Conservation (phyloP, 2,113 vertebrate species). For the Heterotilapia buettikoferi region DNA sequence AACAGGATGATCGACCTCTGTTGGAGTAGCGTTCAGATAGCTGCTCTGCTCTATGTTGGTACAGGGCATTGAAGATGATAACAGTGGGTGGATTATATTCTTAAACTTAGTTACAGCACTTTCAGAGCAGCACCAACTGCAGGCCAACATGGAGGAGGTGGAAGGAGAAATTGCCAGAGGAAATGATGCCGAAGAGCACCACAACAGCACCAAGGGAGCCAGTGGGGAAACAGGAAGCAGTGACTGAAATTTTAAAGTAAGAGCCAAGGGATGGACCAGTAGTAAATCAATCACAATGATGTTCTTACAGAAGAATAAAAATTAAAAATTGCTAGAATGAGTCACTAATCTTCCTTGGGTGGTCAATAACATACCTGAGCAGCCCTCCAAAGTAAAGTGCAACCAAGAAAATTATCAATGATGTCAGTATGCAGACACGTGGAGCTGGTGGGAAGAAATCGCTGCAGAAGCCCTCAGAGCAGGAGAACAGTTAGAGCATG, state of each 20-base stretch:
- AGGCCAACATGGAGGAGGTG: not conserved
- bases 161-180: not conserved
- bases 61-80: not conserved
- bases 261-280: not conserved
- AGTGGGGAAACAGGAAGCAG: not conserved
- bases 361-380: not conserved
- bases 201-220: not conserved
- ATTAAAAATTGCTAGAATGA: not conserved
- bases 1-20: not conserved
- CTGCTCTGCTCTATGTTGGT: not conserved
- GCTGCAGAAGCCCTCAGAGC: not conserved
- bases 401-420: not conserved
- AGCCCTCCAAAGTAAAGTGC: not conserved
- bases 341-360: not conserved
- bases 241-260: not conserved
- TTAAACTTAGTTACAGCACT: accelerated
- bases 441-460: not conserved
- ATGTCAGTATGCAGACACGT: accelerated
- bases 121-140: not conserved
- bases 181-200: not conserved
- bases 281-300: not conserved
- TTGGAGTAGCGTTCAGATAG: accelerated
- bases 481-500: not conserved
- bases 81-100: not conserved
- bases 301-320: not conserved